Evolutionary conservation across 1,140 invertebrate species (phyloP), one percentile per base, ranked within the genome.

Genomic region (Drosophila subobscura): DNA sequence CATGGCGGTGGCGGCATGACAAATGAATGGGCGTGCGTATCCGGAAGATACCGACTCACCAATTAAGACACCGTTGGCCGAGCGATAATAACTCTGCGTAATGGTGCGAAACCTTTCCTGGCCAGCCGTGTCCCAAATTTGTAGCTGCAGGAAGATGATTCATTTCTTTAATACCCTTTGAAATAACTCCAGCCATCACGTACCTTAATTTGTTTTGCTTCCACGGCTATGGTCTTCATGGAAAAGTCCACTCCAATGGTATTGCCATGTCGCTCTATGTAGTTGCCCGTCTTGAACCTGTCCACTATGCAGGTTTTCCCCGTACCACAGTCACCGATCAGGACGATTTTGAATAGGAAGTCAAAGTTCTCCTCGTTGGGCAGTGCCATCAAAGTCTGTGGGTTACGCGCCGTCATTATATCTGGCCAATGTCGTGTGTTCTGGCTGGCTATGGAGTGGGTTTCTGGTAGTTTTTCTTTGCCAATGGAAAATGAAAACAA

Each of bases 171-270:
- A n/a, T 22, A 16, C 5, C 10, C 16, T 3, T 0, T 4, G 1
- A 0, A 44, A 12, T 27, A 0, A 37, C 33, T 12, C 5, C 2
- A 4, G 5, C 7, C 14, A 20, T 44, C 6, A 88, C 77, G 91
- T 93, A 98, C 97, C 95, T 99, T 98, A 58, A 98, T 95, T 93
- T 95, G 95, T 92, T 98, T 98, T 12, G 96, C 96, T 92, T 98
- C 97, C 49, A 99, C 95, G 57, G 96, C 93, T 6, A 99, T 94
- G 22, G 97, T 98, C 94, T 98, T 98, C 97, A 98, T 98, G 60
- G 97, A 98, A 92, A 98, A 99, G 93, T 99, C 98, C 25, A 99
- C 97, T 51, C 97, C 97, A 83, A 99, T 98, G 23, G 98, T 98
- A 89, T 96, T 98, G 20, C 97, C 97, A 92, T 98, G 97, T 78